Evolutionary conservation across 2,888 invertebrate genomes (phyloP).

Genomic region (Lasioglossum morio): DNA sequence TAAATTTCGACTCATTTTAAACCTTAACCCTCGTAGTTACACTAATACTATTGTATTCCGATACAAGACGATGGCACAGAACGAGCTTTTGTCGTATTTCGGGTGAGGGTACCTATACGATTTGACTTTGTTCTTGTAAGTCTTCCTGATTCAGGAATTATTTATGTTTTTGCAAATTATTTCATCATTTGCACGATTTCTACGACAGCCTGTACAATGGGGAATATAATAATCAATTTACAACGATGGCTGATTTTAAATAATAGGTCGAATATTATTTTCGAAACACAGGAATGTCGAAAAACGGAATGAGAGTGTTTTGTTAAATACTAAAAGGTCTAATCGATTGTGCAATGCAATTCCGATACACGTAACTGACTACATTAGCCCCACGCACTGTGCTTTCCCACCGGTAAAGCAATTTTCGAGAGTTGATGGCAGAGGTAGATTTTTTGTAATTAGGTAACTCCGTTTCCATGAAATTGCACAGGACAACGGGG

Average conservation of each 20-base stretch:
- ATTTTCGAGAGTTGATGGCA: neutral
- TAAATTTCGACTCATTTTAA: too few relatives aligned
- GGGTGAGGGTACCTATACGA: too few relatives aligned
- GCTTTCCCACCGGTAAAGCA: neutral
- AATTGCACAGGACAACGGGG: neutral
- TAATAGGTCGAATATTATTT: neutral
- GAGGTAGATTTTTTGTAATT: neutral
- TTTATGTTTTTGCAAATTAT: too few relatives aligned
- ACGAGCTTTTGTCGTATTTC: too few relatives aligned
- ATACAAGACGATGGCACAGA: too few relatives aligned
- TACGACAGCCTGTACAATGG: neutral
- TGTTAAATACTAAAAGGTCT: neutral
- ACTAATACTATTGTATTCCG: too few relatives aligned
- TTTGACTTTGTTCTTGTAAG: too few relatives aligned
- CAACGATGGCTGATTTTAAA: neutral
- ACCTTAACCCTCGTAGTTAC: too few relatives aligned
- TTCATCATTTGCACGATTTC: neutral
- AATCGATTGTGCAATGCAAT: neutral
- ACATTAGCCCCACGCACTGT: neutral
- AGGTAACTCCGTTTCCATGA: neutral
- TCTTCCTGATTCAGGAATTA: neutral
- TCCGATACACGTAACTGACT: neutral
- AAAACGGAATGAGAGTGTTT: neutral
- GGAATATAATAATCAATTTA: neutral
- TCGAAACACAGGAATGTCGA: neutral